Base-by-base conservation (phyloP, 2,888 invertebrate genomes). In the Synanthedon tipuliformis region DNA sequence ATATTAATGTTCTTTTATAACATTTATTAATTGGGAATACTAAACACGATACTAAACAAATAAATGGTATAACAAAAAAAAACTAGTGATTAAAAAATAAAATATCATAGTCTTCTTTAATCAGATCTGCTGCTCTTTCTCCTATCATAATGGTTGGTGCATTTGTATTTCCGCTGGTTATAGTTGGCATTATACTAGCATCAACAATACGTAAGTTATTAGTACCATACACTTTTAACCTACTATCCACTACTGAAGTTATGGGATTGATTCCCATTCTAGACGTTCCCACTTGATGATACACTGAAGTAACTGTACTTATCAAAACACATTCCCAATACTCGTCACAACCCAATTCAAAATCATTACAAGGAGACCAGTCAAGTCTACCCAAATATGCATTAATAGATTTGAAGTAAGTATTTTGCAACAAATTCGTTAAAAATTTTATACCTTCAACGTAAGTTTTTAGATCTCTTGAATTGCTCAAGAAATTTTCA, bases 101-200 rank as follows among this genome's bases (percentile, higher is more conserved):
- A 18, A 49, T 16, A 10, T 23, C 49, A 49, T 66, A 56, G 50
- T 66, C 68, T 62, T 90, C 84, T 69, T 92, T 93, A 51, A 94
- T 90, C 75, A 94, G 86, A 70, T 94, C 93, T 0, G 93, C 89
- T 0, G 89, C 93, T 65, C 93, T 92, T 68, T 95, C 95, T 0
- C 90, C 95, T 50, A 95, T 93, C 95, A 95, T 95, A 12, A 93
- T 91, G 0, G 89, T 88, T 0, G 94, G 92, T 0, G 91, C 94
- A 68, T 94, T 94, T 0, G 93, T 94, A 69, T 95, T 95, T 0
- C 92, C 93, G 65, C 93, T 94, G 0, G 92, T 88, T 51, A 93
- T 89, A 3, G 73, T 85, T 0, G 94, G 95, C 94, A 95, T 95
- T 49, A 95, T 89, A 53, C 94, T 93, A 0, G 93, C 94, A 69